Evolutionary conservation across 2,888 invertebrate species (phyloP).

Genomic region (Morpho deidamia): DNA sequence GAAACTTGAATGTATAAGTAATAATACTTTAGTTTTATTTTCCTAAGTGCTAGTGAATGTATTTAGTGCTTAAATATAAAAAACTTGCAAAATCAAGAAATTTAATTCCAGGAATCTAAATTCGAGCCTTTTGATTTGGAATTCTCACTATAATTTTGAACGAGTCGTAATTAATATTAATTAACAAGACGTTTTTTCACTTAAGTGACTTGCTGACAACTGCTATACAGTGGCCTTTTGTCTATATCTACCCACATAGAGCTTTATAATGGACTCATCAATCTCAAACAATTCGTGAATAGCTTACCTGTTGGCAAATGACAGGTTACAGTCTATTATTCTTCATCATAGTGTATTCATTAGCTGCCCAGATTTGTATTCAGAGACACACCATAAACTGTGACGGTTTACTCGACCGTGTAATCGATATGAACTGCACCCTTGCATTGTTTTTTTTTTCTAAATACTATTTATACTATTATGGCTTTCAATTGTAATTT

Average conservation of each 20-base stretch:
- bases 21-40: too few species aligned
- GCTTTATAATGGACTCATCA: slow-evolving; percentile 15
- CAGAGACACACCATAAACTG: slow-evolving; percentile 31
- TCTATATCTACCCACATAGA: slow-evolving; percentile 1
- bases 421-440: slow-evolving; percentile 41
- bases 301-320: slow-evolving; percentile 17
- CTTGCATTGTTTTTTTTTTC: slow-evolving; percentile 23
- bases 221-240: slow-evolving; percentile 6
- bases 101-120: too few species aligned
- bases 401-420: slow-evolving; percentile 47
- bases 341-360: slow-evolving; percentile 16
- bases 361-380: slow-evolving; percentile 38
- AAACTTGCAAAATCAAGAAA: too few species aligned
- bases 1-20: too few species aligned
- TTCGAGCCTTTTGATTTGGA: too few species aligned
- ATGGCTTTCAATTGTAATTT: too few species aligned
- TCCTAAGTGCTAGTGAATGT: too few species aligned
- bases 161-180: too few species aligned
- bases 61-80: too few species aligned
- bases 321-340: slow-evolving; percentile 18
- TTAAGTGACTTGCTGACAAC: background rate
- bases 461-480: background rate
- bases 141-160: too few species aligned
- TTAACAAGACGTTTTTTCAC: background rate
- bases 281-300: slow-evolving; percentile 14